These are phyloP conservation scores for Aphaenogaster floridana DNA, from an alignment of 1,140 invertebrate species.

Conservation along the genomic window DNA sequence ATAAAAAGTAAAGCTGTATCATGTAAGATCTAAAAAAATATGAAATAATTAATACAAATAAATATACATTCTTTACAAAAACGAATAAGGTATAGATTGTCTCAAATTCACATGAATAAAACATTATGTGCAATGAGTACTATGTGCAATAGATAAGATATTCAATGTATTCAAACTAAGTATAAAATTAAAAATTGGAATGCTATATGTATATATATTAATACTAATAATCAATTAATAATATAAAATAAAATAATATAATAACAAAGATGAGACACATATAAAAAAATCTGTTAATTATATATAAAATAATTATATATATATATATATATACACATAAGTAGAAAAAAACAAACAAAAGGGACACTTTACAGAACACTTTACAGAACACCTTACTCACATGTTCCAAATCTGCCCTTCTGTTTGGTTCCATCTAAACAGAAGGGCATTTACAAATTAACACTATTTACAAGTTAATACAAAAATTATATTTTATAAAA, in stretches of 20 bases:
- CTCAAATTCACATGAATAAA: constrained; percentile 22
- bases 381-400: constrained; percentile 88
- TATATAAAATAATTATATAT: constrained; percentile 24
- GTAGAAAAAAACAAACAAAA: constrained; percentile 66
- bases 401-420: constrained; percentile 91
- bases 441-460: constrained; percentile 79
- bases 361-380: constrained; percentile 73
- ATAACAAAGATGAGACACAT: constrained; percentile 21
- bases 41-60: constrained; percentile 23
- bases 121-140: constrained; percentile 51
- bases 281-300: constrained; percentile 10
- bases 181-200: constrained; percentile 25
- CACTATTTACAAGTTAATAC: constrained; percentile 77
- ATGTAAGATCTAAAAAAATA: constrained; percentile 23
- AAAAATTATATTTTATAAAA: constrained; percentile 28
- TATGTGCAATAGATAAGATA: not conserved
- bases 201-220: not conserved
- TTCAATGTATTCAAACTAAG: constrained; percentile 22
- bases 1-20: constrained; percentile 12
- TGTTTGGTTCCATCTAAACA: constrained; percentile 92
- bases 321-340: constrained; percentile 50
- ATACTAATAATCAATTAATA: not conserved
- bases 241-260: constrained; percentile 58
- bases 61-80: not conserved
- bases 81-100: constrained; percentile 5